These are phyloP conservation scores for Coremacera marginata DNA, from an alignment of 2,888 invertebrate genomes.

Conservation along the genomic window DNA sequence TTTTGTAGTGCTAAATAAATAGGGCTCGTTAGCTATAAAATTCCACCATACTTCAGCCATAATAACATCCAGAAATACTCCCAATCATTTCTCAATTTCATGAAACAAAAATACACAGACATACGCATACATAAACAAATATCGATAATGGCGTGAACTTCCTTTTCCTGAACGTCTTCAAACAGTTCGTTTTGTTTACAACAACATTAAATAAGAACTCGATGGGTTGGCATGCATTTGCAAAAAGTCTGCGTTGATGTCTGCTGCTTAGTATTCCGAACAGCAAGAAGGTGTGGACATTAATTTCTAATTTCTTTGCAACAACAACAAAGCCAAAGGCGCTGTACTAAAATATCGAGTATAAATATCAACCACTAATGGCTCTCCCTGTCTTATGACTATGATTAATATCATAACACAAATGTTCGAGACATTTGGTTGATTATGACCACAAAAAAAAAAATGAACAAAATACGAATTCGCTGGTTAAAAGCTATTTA, in stretches of 20 bases:
- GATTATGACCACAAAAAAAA: not conserved
- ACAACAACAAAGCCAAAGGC: not conserved
- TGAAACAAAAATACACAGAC: not conserved
- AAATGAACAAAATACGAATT: not conserved
- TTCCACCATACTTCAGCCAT: no score
- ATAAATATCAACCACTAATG: not conserved
- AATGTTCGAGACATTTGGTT: not conserved
- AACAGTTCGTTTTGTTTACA: constrained; percentile 12
- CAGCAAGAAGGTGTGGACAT: constrained; percentile 6
- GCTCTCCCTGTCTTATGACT: not conserved
- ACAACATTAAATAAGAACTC: not conserved
- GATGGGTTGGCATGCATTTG: not conserved
- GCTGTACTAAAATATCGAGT: not conserved
- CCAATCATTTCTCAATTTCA: not conserved
- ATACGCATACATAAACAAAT: constrained; percentile 14
- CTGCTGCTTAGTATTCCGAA: constrained; percentile 11
- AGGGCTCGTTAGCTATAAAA: no score
- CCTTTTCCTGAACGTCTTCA: constrained; percentile 21
- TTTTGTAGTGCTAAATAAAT: not conserved
- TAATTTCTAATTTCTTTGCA: not conserved
- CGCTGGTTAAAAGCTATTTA: no score
- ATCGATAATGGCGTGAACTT: constrained; percentile 25
- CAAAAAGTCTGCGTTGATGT: not conserved
- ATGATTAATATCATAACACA: not conserved
- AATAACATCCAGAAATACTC: not conserved